Evolutionary conservation across 2,888 invertebrate species (phyloP).

Genomic region (Molanna angustata): DNA sequence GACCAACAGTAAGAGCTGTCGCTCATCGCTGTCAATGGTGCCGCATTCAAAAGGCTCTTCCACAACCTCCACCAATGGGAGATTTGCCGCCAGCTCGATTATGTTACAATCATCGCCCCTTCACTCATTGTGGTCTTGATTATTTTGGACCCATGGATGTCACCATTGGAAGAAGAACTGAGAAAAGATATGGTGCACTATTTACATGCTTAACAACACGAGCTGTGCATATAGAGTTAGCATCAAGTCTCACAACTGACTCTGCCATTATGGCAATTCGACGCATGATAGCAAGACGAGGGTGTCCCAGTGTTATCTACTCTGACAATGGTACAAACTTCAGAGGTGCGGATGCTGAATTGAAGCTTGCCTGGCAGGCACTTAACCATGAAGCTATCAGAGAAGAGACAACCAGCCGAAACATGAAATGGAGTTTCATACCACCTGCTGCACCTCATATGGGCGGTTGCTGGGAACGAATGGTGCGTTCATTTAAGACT

Average conservation of each 20-base stretch:
- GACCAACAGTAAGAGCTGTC: conserved; percentile 26
- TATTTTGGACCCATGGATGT: conserved; percentile 5
- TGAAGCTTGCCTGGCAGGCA: neutral
- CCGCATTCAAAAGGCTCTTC: conserved; percentile 15
- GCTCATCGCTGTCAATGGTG: conserved; percentile 24
- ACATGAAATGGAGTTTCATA: conserved; percentile 33
- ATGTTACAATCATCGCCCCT: neutral
- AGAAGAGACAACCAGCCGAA: neutral
- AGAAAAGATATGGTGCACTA: conserved; percentile 2
- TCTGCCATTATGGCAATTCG: conserved; percentile 4
- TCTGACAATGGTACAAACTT: conserved; percentile 12
- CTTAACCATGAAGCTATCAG: neutral
- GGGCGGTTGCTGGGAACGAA: conserved; percentile 34
- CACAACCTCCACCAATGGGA: conserved; percentile 7
- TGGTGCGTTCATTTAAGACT: conserved; percentile 30
- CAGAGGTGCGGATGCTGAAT: neutral
- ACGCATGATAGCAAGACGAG: conserved; percentile 10
- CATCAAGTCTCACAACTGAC: neutral
- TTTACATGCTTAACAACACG: conserved; percentile 1
- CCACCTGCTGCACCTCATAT: conserved; percentile 33
- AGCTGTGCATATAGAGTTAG: conserved; percentile 6
- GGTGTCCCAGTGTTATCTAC: neutral
- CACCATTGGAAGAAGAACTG: neutral
- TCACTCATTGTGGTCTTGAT: conserved; percentile 2
- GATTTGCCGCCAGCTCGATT: neutral